Evolutionary conservation across 2,888 invertebrate species (phyloP), one percentile per base, ranked within the genome.

Genomic region (Phlogophora meticulosa): DNA sequence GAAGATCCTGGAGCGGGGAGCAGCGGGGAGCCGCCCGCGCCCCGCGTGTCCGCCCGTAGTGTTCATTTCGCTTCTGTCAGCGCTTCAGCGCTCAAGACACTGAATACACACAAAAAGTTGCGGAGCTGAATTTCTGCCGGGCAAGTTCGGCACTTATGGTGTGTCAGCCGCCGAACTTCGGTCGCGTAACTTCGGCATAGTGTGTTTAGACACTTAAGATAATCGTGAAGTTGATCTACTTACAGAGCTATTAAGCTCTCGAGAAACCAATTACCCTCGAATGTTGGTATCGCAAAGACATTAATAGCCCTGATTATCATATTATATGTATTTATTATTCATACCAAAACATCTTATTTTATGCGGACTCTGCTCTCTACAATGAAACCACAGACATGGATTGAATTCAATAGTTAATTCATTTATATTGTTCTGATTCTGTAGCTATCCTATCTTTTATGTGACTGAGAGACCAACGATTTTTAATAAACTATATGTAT

Each of bases 241-340:
- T 51, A 51, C 34, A 36, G 45, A 51, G 7, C 40, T 22, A 57
- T 52, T 58, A 76, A 28, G 32, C 52, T 7, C 20, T 51, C 57
- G 45, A 46, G 36, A 42, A 78, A 0, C 10, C 61, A 58, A 61
- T 55, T 61, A 49, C 7, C 73, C 57, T 78, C 55, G 53, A 58
- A 17, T 51, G 55, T 78, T 61, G 38, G 34, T 66, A 72, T 72
- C 53, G 17, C 57, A 58, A 56, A 56, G 34, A 46, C 40, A 67
- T 67, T 63, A 57, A 57, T 34, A 46, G 57, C 20, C 38, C 20
- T 17, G 57, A 64, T 58, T 53, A 64, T 22, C 48, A 64, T 59
- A 55, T 36, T 65, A 59, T 45, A 55, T 73, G n/a, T n/a, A n/a
- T n/a, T 42, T 46, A 78, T 67, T 56, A 73, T 59, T 73, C 51